Conservation (phyloP, 2,797 vertebrate species). For the Thalassophryne amazonica region DNA sequence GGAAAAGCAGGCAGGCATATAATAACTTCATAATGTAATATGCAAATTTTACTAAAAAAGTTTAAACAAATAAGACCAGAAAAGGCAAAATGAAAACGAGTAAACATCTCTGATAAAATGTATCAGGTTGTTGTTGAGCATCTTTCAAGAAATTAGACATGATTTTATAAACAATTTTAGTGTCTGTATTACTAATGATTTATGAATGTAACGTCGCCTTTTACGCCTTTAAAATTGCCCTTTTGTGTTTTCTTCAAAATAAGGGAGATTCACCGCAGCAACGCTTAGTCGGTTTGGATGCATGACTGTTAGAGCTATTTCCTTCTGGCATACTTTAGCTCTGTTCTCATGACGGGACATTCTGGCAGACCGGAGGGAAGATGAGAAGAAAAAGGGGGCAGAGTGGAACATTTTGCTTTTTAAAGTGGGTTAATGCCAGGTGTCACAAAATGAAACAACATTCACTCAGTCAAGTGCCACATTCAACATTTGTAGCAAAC, state of each 20-base stretch:
- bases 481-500: constrained; percentile 35
- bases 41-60: too few species aligned
- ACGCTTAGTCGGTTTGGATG: constrained; percentile 39
- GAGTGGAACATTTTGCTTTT: constrained; percentile 39
- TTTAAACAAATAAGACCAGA: too few species aligned
- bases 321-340: constrained; percentile 46
- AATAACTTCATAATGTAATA: too few species aligned
- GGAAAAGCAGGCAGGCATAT: too few species aligned
- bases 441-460: constrained; percentile 24
- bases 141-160: too few species aligned
- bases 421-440: constrained; percentile 17
- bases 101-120: too few species aligned
- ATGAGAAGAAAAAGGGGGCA: constrained; percentile 27
- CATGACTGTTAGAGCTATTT: constrained; percentile 50
- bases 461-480: constrained; percentile 2
- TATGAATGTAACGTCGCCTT: not conserved
- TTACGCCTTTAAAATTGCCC: constrained; percentile 6
- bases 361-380: constrained; percentile 38
- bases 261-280: constrained; percentile 8
- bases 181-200: too few species aligned
- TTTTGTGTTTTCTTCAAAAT: not conserved
- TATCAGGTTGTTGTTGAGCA: too few species aligned
- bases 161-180: not conserved
- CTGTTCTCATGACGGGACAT: constrained; percentile 45
- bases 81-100: too few species aligned